Evolutionary conservation across 2,888 invertebrate genomes (phyloP), one percentile per base, ranked within the genome.

Genomic region (Xanthorhoe spadicearia): DNA sequence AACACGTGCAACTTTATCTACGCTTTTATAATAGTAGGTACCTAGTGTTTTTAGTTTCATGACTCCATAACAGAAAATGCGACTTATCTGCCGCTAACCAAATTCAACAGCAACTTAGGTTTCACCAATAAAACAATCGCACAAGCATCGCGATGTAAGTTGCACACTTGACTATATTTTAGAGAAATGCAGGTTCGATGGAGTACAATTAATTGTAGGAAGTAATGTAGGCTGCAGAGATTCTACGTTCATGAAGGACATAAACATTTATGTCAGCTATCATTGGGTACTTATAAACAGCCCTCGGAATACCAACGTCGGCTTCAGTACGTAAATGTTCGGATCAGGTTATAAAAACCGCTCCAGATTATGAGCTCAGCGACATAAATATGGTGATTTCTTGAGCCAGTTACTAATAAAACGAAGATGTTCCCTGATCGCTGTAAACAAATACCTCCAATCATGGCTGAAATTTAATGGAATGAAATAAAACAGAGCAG

Each of bases 311-410:
- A 8, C 10, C 10, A 2, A 38, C 35, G 10, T 3, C 38, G 38
- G 13, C 38, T 43, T 6, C 13, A 43, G 13, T 49, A 55, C 2
- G 18, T n/a, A 43, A 43, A 17, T 55, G n/a, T 8, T 7, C 5
- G 17, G 60, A 43, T 23, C 38, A 13, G 10, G 52, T 43, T 54
- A 54, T 56, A 54, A 55, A 61, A 56, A 62, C 50, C 35, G 8
- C 38, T 55, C 35, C 38, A 19, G 54, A 62, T 56, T 62, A 62
- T 28, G 56, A 62, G 56, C 56, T 51, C 23, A 43, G 43, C 8
- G 43, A 56, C 43, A 56, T 62, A 56, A 62, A 62, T 56, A 13
- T 62, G 56, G 62, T 62, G 51, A 56, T 62, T 56, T 56, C 38
- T 55, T 18, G 61, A 46, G 48, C 48, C 50, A 50, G 35, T 43